Conservation (phyloP, 2,888 invertebrate species). For the Diaperis boleti region DNA sequence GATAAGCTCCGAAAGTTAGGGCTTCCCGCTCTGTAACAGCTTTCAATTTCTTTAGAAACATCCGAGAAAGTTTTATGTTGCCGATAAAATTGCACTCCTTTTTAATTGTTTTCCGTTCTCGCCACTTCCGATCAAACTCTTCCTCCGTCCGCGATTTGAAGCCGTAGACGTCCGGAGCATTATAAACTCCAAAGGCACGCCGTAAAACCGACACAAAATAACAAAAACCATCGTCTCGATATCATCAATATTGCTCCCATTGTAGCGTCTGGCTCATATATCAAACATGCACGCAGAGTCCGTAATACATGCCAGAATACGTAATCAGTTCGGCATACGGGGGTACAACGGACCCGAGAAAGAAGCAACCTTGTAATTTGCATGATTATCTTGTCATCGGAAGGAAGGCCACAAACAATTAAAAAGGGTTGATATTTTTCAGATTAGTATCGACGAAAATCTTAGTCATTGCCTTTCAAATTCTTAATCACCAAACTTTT, state of each 20-base stretch:
- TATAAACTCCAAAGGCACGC: background rate
- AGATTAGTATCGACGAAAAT: too few species aligned
- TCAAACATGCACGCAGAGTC: conserved; percentile 18
- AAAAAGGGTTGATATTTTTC: too few species aligned
- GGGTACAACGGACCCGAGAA: background rate
- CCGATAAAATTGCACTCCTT: too few species aligned
- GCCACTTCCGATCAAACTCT: too few species aligned
- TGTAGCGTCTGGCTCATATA: conserved; percentile 11
- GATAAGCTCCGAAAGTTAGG: too few species aligned
- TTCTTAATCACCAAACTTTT: too few species aligned
- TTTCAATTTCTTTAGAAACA: too few species aligned
- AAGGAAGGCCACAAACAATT: background rate
- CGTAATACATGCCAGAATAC: conserved; percentile 16
- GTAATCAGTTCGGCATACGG: background rate
- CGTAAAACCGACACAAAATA: background rate
- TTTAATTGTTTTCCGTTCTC: too few species aligned
- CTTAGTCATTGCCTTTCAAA: too few species aligned
- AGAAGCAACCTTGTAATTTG: conserved; percentile 14
- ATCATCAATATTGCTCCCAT: conserved; percentile 17
- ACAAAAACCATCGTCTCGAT: conserved; percentile 5
- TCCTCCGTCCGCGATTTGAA: background rate
- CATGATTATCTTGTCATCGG: conserved; percentile 14
- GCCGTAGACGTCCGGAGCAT: background rate
- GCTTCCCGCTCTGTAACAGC: too few species aligned
- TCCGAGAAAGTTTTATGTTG: too few species aligned